Base-by-base conservation (phyloP, 1,140 invertebrate genomes). In the Tachypleus tridentatus region DNA sequence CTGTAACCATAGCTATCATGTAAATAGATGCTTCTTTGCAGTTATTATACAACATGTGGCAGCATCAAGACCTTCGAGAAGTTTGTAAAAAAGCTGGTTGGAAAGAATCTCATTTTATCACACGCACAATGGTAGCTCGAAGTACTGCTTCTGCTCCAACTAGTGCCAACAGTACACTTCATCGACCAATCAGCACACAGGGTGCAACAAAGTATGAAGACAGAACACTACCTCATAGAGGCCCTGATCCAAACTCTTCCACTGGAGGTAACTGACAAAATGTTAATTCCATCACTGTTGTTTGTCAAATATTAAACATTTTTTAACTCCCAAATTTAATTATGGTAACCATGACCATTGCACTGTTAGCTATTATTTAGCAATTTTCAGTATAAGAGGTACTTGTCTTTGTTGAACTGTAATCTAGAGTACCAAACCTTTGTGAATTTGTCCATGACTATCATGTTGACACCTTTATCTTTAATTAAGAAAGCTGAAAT, bases 31-130 rank as follows among this genome's bases (percentile, higher is more conserved):
- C 29, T 29, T 29, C 29, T 29, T 53, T 62, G n/a, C 61, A 97
- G 76, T 89, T 98, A 67, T 80, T 98, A 63, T 93, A 92, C 77
- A 94, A 92, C 50, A 93, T 98, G 89, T 99, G 95, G 95, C 89
- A 93, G 67, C 94, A 97, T 78, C 91, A 95, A 76, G 93, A 97
- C 74, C 78, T 99, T 63, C 85, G 96, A 68, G 90, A 93, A 73
- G 91, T 92, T 61, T 98, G 97, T 77, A 92, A 93, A 77, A 92
- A 94, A 77, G 87, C 93, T 70, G 93, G 93, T n/a, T 96, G 91
- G 86, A 93, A 91, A 74, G 94, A 97, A 75, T 85, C 69, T 8
- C 77, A 82, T 64, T 81, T 82, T 69, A 75, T 77, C 60, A 50
- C 7, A 8, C n/a, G 49, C 51, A 52, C n/a, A 11, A 62, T 5